phyloP scores from a whole-genome alignment of 2,797 vertebrate genomes.

The Chaetodon trifasciatus region DNA sequence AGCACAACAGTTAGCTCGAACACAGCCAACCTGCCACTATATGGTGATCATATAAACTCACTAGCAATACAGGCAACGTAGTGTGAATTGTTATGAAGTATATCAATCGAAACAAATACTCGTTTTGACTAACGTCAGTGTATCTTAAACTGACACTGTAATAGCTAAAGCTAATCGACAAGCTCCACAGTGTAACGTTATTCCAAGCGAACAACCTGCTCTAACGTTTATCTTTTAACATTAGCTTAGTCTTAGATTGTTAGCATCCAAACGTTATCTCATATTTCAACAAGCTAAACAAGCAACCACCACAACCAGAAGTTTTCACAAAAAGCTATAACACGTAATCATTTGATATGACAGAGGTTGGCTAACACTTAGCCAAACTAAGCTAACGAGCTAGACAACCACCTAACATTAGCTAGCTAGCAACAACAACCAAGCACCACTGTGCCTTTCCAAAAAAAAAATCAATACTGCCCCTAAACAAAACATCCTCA shows the following conservation, averaged over 20 bases:
- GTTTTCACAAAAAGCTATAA: neutral
- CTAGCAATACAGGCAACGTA: rapidly evolving
- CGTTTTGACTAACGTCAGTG: rapidly evolving
- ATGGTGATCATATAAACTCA: neutral
- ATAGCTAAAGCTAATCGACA: slow-evolving; percentile 21
- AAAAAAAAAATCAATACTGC: slow-evolving; percentile 32
- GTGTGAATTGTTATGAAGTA: rapidly evolving
- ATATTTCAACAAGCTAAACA: rapidly evolving
- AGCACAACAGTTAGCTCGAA: neutral
- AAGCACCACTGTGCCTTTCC: slow-evolving; percentile 26
- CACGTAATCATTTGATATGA: neutral
- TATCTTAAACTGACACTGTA: neutral
- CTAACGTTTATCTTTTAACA: slow-evolving; percentile 51
- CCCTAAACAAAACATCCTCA: slow-evolving; percentile 17
- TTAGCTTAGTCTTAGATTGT: neutral
- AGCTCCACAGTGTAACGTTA: slow-evolving; percentile 1
- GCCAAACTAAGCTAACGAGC: slow-evolving; percentile 47
- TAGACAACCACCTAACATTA: slow-evolving; percentile 37
- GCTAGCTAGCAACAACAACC: slow-evolving; percentile 69
- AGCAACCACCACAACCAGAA: rapidly evolving
- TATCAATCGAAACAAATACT: neutral
- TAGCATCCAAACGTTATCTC: neutral
- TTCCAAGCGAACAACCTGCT: slow-evolving; percentile 11
- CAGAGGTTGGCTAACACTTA: slow-evolving; percentile 8
- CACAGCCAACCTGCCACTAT: too few species aligned